These are phyloP conservation scores for Periplaneta americana DNA, from an alignment of 1,140 invertebrate genomes.

Conservation along the genomic window DNA sequence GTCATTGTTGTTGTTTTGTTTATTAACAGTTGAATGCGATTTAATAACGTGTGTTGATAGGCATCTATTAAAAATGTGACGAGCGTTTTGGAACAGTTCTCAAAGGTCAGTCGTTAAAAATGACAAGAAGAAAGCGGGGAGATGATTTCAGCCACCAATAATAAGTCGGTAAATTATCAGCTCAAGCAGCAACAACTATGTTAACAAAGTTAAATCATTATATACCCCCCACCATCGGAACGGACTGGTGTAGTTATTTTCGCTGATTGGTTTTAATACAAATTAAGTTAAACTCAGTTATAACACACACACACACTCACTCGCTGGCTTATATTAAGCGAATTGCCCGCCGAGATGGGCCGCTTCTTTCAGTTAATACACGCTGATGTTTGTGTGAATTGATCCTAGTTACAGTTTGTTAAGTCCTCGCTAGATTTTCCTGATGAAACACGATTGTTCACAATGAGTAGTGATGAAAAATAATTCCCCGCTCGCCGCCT, in stretches of 20 bases:
- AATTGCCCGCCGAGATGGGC: not conserved
- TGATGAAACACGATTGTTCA: not conserved
- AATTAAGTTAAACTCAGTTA: constrained; percentile 5
- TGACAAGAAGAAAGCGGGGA: not conserved
- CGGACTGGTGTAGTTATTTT: not conserved
- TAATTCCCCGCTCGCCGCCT: not conserved
- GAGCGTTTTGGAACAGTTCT: too few relatives aligned
- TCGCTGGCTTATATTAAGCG: not conserved
- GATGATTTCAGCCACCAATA: not conserved
- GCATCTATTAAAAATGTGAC: too few relatives aligned
- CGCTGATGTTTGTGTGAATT: not conserved
- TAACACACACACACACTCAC: not conserved
- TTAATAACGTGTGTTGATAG: too few relatives aligned
- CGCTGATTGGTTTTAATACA: constrained; percentile 1
- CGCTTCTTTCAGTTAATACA: not conserved
- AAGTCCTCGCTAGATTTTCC: constrained; percentile 5
- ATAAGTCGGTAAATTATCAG: not conserved
- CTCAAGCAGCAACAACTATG: too few relatives aligned
- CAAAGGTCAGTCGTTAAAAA: too few relatives aligned
- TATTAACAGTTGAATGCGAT: too few relatives aligned
- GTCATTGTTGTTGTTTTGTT: too few relatives aligned
- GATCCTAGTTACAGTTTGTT: constrained; percentile 5
- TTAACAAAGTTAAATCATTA: not conserved
- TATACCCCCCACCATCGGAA: not conserved
- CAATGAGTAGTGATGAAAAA: constrained; percentile 1